These are phyloP conservation scores for Dipodomys spectabilis DNA, from an alignment of 2,113 vertebrate genomes.

Conservation along the genomic window DNA sequence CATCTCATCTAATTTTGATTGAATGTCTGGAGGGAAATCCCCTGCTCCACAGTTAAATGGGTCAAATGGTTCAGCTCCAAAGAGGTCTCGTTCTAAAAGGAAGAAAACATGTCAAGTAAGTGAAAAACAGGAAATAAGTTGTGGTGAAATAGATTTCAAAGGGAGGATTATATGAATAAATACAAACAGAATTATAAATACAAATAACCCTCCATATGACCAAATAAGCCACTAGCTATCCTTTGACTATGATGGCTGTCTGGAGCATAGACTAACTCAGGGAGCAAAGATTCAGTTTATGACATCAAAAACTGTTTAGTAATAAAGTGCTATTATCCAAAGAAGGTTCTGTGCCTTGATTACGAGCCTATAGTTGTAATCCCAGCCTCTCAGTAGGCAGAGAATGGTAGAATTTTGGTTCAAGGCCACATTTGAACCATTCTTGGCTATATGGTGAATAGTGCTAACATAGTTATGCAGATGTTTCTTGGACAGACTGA, in stretches of 20 bases:
- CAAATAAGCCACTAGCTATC: neutral
- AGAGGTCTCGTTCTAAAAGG: conserved; percentile 94
- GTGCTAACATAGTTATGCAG: neutral
- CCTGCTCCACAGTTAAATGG: conserved; percentile 97
- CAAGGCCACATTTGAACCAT: neutral
- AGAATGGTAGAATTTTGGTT: no score
- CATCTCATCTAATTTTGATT: conserved; percentile 99
- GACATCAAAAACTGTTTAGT: neutral
- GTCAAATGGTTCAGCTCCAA: conserved; percentile 98
- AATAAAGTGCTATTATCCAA: neutral
- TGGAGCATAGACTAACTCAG: neutral
- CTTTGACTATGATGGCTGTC: neutral
- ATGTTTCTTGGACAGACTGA: neutral
- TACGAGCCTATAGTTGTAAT: no score
- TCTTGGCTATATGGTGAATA: neutral
- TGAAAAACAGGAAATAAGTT: neutral
- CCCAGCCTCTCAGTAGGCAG: no score
- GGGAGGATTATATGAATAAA: neutral
- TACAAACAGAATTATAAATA: neutral
- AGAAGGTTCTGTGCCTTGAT: neutral
- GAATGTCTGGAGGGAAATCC: conserved; percentile 97
- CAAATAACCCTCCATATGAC: neutral
- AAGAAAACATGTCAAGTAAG: conserved; percentile 70
- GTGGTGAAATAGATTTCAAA: neutral
- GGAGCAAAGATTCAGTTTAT: neutral